Base-by-base conservation (phyloP, 2,113 vertebrate species). In the Asarcornis scutulata region DNA sequence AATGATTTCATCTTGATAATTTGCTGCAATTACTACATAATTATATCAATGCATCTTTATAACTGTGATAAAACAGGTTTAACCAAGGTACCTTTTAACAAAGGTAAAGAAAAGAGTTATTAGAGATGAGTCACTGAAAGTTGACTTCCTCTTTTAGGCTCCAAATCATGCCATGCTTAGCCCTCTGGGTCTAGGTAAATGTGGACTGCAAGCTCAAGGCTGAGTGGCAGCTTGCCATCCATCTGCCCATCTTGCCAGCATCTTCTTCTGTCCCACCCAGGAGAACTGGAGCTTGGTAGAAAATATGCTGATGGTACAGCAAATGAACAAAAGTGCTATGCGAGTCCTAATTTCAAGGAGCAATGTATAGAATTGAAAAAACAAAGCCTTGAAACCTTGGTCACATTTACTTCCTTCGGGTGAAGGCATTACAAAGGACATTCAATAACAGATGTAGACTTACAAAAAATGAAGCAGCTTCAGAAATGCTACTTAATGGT, bases 201-300 rank as follows among this genome's bases (percentile, higher is more conserved):
- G 38, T 17, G 40, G 88, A 88, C 87, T 69, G 52, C 68, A 36
- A 81, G 95, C 96, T 95, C 60, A 74, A 89, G 92, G 96, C 96
- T 74, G 81, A 88, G 88, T 94, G 94, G 96, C 97, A 97, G 93
- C 91, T 92, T 97, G 96, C 95, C 95, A 97, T 95, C 96, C 96
- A 97, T 96, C 96, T 97, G 95, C 81, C 92, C 83, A 92, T 56
- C 78, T 76, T 95, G 88, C 92, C 93, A 94, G 79, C 66, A 81
- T 94, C 96, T 92, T 95, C 78, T 77, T 93, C 91, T 56, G 75
- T 83, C 94, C 90, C 93, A 90, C 95, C 84, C 91, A 68, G 69
- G 93, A 96, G 96, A 91, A 50, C 23, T 26, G 60, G 17, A 68
- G 55, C 58, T 82, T 88, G 62, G 81, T 74, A 78, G 82, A 91